A percentile compares a stretch with the other conserved stretches of the same genome.
phyloP scores from a whole-genome alignment of 1,140 invertebrate species.

The Drosophila elegans region DNA sequence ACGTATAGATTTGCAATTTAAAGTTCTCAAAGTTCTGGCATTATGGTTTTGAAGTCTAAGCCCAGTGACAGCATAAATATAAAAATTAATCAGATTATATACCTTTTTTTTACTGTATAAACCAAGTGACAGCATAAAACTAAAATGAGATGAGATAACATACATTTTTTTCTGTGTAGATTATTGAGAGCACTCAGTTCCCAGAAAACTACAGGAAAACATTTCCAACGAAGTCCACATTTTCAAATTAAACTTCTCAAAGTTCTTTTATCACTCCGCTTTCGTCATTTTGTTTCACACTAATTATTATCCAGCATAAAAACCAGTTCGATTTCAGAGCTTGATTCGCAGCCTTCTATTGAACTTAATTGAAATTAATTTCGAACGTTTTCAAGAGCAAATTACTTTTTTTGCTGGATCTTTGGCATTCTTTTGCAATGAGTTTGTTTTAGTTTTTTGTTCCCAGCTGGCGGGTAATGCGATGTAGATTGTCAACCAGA shows the following conservation, averaged over 20 bases:
- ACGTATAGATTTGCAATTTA: too few species aligned
- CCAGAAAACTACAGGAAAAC: slow-evolving; percentile 4
- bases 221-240: slow-evolving; percentile 1
- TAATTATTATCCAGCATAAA: slow-evolving; percentile 1
- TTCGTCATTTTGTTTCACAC: slow-evolving; percentile 12
- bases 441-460: slow-evolving; percentile 25
- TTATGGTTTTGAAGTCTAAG: too few species aligned
- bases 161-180: too few species aligned
- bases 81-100: too few species aligned
- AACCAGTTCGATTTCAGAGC: slow-evolving; percentile 36
- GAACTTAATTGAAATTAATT: slow-evolving; percentile 62
- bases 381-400: slow-evolving; percentile 53
- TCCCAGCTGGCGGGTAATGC: slow-evolving; percentile 32
- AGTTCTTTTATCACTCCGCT: slow-evolving; percentile 6
- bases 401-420: slow-evolving; percentile 33
- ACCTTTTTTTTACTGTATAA: too few species aligned
- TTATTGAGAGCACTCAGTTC: slow-evolving; percentile 4
- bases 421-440: slow-evolving; percentile 11
- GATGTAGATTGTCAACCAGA: slow-evolving; percentile 68
- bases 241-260: slow-evolving; percentile 8
- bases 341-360: slow-evolving; percentile 31
- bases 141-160: not conserved
- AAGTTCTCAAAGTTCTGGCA: too few species aligned
- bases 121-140: too few species aligned
- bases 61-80: too few species aligned